Conservation (phyloP, 2,888 invertebrate species). For the Blastobasis adustella region DNA sequence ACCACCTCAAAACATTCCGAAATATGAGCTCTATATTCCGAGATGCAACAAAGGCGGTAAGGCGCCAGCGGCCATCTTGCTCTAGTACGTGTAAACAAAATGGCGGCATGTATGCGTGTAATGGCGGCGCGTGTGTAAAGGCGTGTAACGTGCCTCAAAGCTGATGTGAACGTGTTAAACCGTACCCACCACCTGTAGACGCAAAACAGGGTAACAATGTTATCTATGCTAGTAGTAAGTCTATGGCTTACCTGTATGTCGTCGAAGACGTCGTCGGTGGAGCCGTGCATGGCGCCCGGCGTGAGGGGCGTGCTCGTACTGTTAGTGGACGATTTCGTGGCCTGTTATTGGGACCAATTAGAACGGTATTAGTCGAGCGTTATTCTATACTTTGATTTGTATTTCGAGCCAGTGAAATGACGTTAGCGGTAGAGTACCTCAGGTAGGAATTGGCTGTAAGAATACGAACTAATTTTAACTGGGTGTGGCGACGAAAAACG, state of each 20-base stretch:
- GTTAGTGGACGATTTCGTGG: constrained; percentile 57
- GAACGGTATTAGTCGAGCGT: constrained; percentile 15
- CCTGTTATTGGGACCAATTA: constrained; percentile 33
- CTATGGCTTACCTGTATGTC: constrained; percentile 57
- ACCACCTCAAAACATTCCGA: constrained; percentile 42
- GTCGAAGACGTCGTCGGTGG: constrained; percentile 66
- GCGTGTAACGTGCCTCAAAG: constrained; percentile 20
- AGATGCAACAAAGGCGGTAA: constrained; percentile 38
- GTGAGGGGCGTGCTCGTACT: constrained; percentile 64
- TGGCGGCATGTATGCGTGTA: too few species aligned
- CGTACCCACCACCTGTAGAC: constrained; percentile 58
- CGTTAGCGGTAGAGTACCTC: too few species aligned
- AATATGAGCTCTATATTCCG: constrained; percentile 70
- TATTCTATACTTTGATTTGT: neutral
- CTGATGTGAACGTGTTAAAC: constrained; percentile 71
- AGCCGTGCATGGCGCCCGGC: constrained; percentile 55
- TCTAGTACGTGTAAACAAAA: too few species aligned
- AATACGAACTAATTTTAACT: too few species aligned
- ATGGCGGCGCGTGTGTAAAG: too few species aligned
- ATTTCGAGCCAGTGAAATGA: too few species aligned
- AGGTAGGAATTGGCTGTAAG: too few species aligned
- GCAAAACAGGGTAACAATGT: neutral
- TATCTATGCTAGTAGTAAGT: neutral
- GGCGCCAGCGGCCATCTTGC: constrained; percentile 23
- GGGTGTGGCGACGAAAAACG: too few species aligned